These are phyloP conservation scores for Tetanocera ferruginea DNA, from an alignment of 2,888 invertebrate species.

Conservation along the genomic window DNA sequence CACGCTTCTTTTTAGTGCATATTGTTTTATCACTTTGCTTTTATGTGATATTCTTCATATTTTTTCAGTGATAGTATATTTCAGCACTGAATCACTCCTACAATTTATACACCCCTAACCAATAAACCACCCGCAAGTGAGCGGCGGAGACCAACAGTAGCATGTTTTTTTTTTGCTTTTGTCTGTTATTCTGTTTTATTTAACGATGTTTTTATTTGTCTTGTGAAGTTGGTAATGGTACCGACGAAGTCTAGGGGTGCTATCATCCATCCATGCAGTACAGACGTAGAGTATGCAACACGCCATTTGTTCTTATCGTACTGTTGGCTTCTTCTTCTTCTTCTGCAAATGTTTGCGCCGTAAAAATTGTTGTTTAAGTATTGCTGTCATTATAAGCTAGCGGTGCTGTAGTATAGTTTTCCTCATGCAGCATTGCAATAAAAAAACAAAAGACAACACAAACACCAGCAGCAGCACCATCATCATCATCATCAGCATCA, in stretches of 20 bases:
- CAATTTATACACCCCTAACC: too few relatives aligned
- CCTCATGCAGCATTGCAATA: not conserved
- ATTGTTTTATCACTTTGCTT: too few relatives aligned
- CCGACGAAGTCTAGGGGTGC: conserved; percentile 31
- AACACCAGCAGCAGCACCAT: conserved; percentile 11
- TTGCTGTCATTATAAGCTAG: conserved; percentile 58
- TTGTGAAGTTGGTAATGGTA: conserved; percentile 13
- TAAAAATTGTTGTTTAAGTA: conserved; percentile 49
- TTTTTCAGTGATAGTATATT: too few relatives aligned
- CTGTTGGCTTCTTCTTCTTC: conserved; percentile 13
- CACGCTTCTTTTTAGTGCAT: too few relatives aligned
- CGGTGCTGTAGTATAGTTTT: conserved; percentile 48
- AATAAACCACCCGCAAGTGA: too few relatives aligned
- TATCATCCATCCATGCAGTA: conserved; percentile 17
- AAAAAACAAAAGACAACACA: conserved; percentile 12
- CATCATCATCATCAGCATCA: conserved; percentile 17
- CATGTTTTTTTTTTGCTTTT: too few relatives aligned
- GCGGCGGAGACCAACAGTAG: too few relatives aligned
- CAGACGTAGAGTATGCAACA: not conserved
- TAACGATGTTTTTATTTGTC: conserved; percentile 30
- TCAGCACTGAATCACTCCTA: too few relatives aligned
- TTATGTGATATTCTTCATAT: too few relatives aligned
- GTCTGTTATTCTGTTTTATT: not conserved
- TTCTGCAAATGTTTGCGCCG: conserved; percentile 19
- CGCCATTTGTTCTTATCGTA: conserved; percentile 26